Conservation (phyloP, 1,140 invertebrate species). For the Vanessa atalanta region DNA sequence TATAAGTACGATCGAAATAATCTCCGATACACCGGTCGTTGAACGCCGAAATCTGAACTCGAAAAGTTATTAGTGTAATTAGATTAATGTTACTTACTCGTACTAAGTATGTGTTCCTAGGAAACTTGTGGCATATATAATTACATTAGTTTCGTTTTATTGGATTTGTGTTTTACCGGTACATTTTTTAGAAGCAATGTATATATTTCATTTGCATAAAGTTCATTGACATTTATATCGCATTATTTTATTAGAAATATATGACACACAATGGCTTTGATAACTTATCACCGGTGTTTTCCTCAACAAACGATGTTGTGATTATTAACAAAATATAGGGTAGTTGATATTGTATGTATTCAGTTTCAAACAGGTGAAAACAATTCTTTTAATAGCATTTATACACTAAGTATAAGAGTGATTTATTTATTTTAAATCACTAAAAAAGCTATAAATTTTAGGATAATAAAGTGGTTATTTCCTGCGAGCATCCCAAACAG, state of each 20-base stretch:
- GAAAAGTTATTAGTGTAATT: constrained; percentile 36
- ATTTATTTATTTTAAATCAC: neutral
- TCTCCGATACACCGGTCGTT: constrained; percentile 53
- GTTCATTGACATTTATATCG: constrained; percentile 18
- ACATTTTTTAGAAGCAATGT: constrained; percentile 1
- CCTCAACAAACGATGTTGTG: neutral
- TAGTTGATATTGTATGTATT: neutral
- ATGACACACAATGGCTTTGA: constrained; percentile 3
- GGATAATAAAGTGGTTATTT: constrained; percentile 13
- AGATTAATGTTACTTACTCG: constrained; percentile 24
- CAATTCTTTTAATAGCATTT: neutral
- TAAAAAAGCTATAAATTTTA: neutral
- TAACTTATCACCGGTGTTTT: constrained; percentile 25
- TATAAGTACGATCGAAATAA: constrained; percentile 38
- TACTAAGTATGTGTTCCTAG: constrained; percentile 5
- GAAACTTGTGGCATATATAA: constrained; percentile 17
- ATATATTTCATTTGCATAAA: neutral
- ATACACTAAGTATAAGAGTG: neutral
- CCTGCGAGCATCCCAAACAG: constrained; percentile 25
- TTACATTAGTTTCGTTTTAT: constrained; percentile 26
- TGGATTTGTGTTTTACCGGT: constrained; percentile 24
- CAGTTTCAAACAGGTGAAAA: neutral
- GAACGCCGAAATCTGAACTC: constrained; percentile 42
- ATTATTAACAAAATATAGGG: constrained; percentile 1
- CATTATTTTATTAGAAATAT: neutral